A percentile compares a stretch with the other conserved stretches of the same genome.
These are phyloP conservation scores for Psettodes erumei DNA, from an alignment of 2,113 vertebrate genomes.

Conservation along the genomic window DNA sequence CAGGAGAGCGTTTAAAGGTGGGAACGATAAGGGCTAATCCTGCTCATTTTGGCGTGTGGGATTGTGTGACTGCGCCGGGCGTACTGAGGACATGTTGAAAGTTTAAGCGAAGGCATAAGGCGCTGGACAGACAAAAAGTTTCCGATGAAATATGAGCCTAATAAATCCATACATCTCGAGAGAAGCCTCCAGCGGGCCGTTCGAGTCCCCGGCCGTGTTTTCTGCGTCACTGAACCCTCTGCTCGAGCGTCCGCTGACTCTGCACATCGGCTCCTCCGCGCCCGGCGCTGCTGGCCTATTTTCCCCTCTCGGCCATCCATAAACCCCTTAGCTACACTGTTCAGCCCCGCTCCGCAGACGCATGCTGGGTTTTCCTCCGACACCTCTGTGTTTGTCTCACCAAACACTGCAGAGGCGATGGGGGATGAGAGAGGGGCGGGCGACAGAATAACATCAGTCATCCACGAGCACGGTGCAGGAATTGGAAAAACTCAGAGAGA, in stretches of 20 bases:
- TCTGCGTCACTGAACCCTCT: conserved; percentile 59
- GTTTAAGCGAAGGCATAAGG: too few species aligned
- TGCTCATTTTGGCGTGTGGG: conserved; percentile 19
- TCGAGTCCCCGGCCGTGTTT: conserved; percentile 37
- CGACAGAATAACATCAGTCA: conserved; percentile 4
- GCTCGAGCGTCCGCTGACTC: conserved; percentile 66
- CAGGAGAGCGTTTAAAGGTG: conserved; percentile 43
- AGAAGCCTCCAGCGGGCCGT: conserved; percentile 39
- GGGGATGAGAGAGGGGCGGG: neutral
- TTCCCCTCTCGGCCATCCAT: conserved; percentile 30
- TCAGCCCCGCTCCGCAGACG: conserved; percentile 23
- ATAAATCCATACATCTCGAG: conserved; percentile 26
- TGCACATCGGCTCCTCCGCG: conserved; percentile 51
- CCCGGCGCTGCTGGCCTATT: conserved; percentile 48
- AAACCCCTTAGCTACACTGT: conserved; percentile 40
- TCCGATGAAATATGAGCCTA: conserved; percentile 27
- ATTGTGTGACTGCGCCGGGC: neutral
- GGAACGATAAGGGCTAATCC: conserved; percentile 55
- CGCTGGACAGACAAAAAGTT: conserved; percentile 7
- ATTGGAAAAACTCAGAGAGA: conserved; percentile 15
- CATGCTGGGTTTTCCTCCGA: conserved; percentile 26
- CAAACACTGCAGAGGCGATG: conserved; percentile 20
- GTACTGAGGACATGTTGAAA: neutral
- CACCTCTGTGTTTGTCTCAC: conserved; percentile 23
- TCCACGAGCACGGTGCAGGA: neutral